phyloP scores from a whole-genome alignment of 1,140 invertebrate species.

The Drosophila sulfurigaster region DNA sequence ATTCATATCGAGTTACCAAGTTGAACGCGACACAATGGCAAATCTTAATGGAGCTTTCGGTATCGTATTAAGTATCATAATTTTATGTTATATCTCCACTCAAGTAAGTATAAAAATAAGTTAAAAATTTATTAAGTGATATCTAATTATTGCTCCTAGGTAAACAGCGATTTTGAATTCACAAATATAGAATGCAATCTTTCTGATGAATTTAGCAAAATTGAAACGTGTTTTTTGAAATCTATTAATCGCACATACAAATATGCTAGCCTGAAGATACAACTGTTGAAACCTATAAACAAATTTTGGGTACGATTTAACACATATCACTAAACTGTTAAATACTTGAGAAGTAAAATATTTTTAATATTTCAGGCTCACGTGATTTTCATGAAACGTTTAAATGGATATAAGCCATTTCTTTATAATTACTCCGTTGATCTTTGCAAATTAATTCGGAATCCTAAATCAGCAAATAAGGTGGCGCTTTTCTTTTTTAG shows the following conservation, averaged over 20 bases:
- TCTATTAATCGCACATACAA: constrained; percentile 38
- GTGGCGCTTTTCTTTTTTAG: too few relatives aligned
- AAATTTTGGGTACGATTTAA: too few relatives aligned
- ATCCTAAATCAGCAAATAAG: neutral
- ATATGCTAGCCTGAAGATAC: neutral
- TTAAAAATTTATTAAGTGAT: neutral
- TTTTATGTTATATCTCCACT: neutral
- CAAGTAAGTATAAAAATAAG: neutral
- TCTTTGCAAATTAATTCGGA: neutral
- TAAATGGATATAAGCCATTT: constrained; percentile 25
- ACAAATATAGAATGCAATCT: constrained; percentile 16
- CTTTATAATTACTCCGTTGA: constrained; percentile 1
- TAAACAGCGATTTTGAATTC: neutral
- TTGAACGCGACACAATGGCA: neutral
- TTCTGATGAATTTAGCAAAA: neutral
- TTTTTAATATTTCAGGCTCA: neutral
- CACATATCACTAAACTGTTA: too few relatives aligned
- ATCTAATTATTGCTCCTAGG: neutral
- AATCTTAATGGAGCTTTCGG: neutral
- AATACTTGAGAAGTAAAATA: neutral
- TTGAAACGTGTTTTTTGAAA: constrained; percentile 34
- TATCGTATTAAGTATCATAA: too few relatives aligned
- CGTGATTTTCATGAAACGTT: neutral
- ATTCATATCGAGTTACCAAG: neutral
- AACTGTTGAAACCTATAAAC: neutral